Conservation (phyloP, 2,888 invertebrate species). For the Agriopis leucophaearia region DNA sequence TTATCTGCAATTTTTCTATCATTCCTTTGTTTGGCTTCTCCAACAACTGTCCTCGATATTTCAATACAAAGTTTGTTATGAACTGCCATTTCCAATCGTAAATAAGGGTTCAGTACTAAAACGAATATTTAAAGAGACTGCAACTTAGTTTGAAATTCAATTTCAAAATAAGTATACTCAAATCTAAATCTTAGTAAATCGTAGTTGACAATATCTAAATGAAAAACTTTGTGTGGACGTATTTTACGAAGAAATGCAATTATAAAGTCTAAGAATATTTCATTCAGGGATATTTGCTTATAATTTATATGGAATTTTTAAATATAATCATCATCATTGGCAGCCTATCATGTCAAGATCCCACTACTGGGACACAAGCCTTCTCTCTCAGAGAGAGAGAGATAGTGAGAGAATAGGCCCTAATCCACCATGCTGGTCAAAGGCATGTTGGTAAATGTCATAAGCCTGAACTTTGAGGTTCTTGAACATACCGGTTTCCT, state of each 20-base stretch:
- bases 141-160: slow-evolving; percentile 9
- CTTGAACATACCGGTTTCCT: too few species aligned
- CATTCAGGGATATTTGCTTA: background rate
- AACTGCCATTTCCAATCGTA: slow-evolving; percentile 16
- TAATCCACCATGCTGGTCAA: too few species aligned
- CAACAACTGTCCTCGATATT: slow-evolving; percentile 2
- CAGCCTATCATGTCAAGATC: too few species aligned
- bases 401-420: too few species aligned
- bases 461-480: too few species aligned
- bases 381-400: too few species aligned
- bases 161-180: slow-evolving; percentile 1
- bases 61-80: slow-evolving; percentile 11
- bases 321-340: background rate
- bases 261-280: background rate
- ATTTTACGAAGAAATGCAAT: slow-evolving; percentile 1
- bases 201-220: background rate
- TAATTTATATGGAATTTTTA: background rate
- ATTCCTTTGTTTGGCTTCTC: background rate
- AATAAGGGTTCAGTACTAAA: slow-evolving; percentile 8
- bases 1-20: background rate
- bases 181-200: slow-evolving; percentile 7
- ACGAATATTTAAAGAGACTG: slow-evolving; percentile 18
- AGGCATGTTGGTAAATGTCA: too few species aligned
- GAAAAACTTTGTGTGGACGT: background rate
- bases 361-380: too few species aligned